Conservation (phyloP, 2,888 invertebrate species). For the Volucella bombylans region DNA sequence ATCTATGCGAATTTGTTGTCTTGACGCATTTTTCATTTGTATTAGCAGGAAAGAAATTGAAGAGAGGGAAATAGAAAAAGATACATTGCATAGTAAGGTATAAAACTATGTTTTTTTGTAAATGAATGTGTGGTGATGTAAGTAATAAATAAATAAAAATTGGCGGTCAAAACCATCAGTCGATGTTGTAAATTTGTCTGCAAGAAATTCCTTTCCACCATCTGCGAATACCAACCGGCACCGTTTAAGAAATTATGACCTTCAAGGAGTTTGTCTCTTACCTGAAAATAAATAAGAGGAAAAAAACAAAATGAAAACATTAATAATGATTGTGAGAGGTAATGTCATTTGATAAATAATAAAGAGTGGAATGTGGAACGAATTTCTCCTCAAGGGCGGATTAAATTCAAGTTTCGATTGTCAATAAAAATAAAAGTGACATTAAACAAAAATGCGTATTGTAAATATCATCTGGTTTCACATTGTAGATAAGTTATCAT, state of each 20-base stretch:
- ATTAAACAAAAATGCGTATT: too few species aligned
- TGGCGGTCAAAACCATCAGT: too few species aligned
- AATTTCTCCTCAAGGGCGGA: conserved; percentile 29
- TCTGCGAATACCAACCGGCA: too few species aligned
- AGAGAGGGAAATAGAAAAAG: conserved; percentile 15
- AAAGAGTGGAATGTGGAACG: conserved; percentile 39
- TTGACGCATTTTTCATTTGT: conserved; percentile 26
- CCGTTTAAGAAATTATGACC: conserved; percentile 41
- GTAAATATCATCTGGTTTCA: too few species aligned
- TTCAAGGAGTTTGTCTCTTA: conserved; percentile 42
- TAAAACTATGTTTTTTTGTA: too few species aligned
- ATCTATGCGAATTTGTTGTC: conserved; percentile 14
- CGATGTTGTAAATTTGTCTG: too few species aligned
- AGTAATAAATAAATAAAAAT: too few species aligned
- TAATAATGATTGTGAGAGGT: conserved; percentile 50
- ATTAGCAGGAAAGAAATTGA: conserved; percentile 24
- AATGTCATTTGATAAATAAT: conserved; percentile 27
- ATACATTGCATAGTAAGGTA: conserved; percentile 37
- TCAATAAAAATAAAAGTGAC: too few species aligned
- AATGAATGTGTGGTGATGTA: too few species aligned
- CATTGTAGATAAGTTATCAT: too few species aligned
- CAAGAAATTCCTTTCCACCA: conserved; percentile 39
- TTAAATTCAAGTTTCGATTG: too few species aligned
- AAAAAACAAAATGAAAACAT: conserved; percentile 44
- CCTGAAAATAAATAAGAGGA: conserved; percentile 51